Base-by-base conservation (phyloP, 2,113 vertebrate species). In the Macroglossus sobrinus region DNA sequence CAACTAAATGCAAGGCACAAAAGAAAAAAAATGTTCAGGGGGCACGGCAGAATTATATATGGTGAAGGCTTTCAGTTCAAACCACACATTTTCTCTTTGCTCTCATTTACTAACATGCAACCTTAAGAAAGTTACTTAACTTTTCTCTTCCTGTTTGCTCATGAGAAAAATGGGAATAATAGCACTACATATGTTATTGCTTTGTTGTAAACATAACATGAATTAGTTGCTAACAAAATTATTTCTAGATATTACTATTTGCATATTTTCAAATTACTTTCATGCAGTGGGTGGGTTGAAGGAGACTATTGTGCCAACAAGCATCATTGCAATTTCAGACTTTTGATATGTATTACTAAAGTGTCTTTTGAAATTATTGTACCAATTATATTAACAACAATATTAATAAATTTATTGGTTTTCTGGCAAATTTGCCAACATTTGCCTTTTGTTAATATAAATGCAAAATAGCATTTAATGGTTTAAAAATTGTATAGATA, bases 371-470 rank as follows among this genome's bases (percentile, higher is more conserved):
- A 64, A 96, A 82, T 40, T n/a, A 53, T 59, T 59, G 21, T 63
- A 38, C 5, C 14, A 43, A 45, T 91, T 81, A 90, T 71, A 91
- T 95, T 95, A 84, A 91, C 22, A 89, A 90, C 64, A 90, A 55
- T 61, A 21, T 61, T 81, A 85, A 80, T 74, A 40, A 79, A 55
- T 75, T 72, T 72, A 78, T 80, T 57, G 79, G 15, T 78, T 95
- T 93, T 81, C 50, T 72, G 80, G 35, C 72, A 74, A 59, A 3
- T 6, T 82, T 91, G 64, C 47, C 50, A 95, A 57, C 55, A n/a
- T 89, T 89, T 81, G 15, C 28, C 16, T 72, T 93, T 97, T 78
- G 47, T 63, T 89, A 38, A 86, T 71, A 85, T 64, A 79, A 35
- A 75, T n/a, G 30, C 33, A 57, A 78, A 89, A 61, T 55, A 78